Evolutionary conservation across 2,888 invertebrate species (phyloP).

Genomic region (Apamea epomidion): DNA sequence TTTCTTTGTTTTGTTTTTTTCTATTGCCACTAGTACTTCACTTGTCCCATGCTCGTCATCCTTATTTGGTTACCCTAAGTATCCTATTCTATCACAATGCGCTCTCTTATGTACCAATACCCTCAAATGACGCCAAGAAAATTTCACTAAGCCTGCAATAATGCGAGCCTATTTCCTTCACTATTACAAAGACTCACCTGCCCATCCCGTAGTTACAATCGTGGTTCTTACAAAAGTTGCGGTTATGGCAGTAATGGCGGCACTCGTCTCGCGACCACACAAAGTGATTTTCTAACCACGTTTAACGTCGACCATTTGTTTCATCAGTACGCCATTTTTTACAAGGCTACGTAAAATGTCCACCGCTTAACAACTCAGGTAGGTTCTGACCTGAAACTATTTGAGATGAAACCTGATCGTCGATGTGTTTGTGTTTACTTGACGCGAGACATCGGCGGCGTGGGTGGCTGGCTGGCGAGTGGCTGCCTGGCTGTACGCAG

Average conservation of each 20-base stretch:
- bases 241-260: slow-evolving; percentile 33
- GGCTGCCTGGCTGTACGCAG: background rate
- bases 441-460: slow-evolving; percentile 11
- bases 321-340: slow-evolving; percentile 38
- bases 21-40: background rate
- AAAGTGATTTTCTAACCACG: slow-evolving; percentile 25
- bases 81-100: background rate
- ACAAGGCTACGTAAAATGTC: slow-evolving; percentile 41
- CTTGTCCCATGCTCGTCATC: background rate
- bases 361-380: slow-evolving; percentile 35
- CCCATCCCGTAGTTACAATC: slow-evolving; percentile 11
- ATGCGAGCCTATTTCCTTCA: slow-evolving; percentile 11
- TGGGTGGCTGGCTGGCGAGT: slow-evolving; percentile 24
- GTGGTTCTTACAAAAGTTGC: slow-evolving; percentile 24
- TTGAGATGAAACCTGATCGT: slow-evolving; percentile 47
- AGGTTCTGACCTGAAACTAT: slow-evolving; percentile 27
- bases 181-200: slow-evolving; percentile 5
- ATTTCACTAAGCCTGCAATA: background rate
- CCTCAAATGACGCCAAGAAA: background rate
- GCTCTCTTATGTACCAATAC: background rate
- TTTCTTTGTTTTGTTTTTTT: background rate
- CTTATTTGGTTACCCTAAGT: background rate
- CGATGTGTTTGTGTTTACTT: slow-evolving; percentile 24
- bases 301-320: slow-evolving; percentile 6
- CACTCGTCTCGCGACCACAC: slow-evolving; percentile 47